Evolutionary conservation across 2,113 vertebrate species (phyloP).

Genomic region (cattle (Bos taurus)): DNA sequence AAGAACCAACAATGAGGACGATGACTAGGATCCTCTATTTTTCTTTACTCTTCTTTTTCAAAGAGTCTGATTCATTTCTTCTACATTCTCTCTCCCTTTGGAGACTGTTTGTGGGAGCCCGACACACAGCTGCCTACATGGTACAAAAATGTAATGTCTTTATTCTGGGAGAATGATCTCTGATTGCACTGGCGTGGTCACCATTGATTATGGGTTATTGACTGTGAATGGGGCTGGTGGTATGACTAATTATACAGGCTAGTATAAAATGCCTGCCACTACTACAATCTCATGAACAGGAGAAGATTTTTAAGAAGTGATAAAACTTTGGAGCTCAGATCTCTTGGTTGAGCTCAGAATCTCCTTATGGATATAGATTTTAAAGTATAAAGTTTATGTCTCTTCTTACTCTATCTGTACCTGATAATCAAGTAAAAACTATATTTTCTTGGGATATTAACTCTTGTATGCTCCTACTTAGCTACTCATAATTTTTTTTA

Average conservation of each 20-base stretch:
- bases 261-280: fast-evolving
- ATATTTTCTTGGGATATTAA: neutral
- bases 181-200: neutral
- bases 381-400: neutral
- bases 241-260: neutral
- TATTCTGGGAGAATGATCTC: neutral
- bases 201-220: neutral
- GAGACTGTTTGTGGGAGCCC: neutral
- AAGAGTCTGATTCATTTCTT: neutral
- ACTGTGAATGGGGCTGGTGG: neutral
- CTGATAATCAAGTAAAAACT: neutral
- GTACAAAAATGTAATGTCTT: neutral
- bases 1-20: neutral
- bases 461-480: neutral
- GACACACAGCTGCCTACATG: neutral
- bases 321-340: neutral
- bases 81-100: neutral
- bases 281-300: neutral
- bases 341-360: neutral
- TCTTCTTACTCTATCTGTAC: neutral
- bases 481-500: neutral
- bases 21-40: neutral
- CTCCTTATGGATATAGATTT: neutral
- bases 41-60: neutral
- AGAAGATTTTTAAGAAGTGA: neutral